Evolutionary conservation across 2,113 vertebrate genomes (phyloP), one percentile per base, ranked within the genome.

Genomic region (Stigmatopora nigra): DNA sequence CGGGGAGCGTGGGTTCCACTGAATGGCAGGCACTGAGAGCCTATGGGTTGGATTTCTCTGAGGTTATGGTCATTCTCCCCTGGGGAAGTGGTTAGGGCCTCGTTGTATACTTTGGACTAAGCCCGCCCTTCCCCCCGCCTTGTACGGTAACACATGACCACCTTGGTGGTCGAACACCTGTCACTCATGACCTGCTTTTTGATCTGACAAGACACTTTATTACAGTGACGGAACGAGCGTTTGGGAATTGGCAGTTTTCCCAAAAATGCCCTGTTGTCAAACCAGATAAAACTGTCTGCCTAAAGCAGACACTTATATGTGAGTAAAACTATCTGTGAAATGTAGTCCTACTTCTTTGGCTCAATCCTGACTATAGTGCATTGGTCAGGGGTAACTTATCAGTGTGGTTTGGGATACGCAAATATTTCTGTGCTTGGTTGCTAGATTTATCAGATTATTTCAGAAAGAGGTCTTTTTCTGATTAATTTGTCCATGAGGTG

Each of bases 41-140:
- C 84, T 85, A 82, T 87, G 87, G 87, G 71, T 86, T 89, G 76
- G 82, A 78, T 88, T 90, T 90, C 81, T 82, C 84, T 90, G 89
- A 90, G 89, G 88, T 90, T 90, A 89, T 83, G 87, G 86, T 89
- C 86, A 86, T 79, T 79, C 82, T 89, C 89, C 84, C 89, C 67
- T 81, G 89, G 89, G 90, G 88, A 73, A 84, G 88, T 86, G 90
- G 90, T 90, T 78, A 86, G n/a, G 77, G 86, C 75, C 81, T 76
- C 68, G 70, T 78, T 90, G 84, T 91, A 89, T 90, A 84, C 84
- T 83, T 89, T 89, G 84, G 82, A 86, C 81, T 78, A 74, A 76
- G 70, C 70, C 80, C 75, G 66, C 79, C 77, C 81, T 84, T 76
- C 73, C 78, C 75, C 71, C 61, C 44, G 63, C 36, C 69, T 73